phyloP scores from a whole-genome alignment of 2,888 invertebrate genomes.

The Conchocele bisecta region DNA sequence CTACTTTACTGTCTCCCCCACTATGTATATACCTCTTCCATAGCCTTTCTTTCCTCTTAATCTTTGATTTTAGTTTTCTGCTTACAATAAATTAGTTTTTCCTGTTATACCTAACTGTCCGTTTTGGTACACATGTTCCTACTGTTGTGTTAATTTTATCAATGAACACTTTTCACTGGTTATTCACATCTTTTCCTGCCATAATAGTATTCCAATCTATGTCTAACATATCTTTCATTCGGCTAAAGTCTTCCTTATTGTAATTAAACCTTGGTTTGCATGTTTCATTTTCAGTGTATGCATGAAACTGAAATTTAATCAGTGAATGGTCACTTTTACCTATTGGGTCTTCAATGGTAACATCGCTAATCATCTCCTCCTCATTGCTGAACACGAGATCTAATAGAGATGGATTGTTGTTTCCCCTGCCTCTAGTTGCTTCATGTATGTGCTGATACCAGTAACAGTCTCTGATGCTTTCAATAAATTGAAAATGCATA shows the following conservation, averaged over 20 bases:
- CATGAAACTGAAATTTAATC: not conserved
- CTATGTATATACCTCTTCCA: not conserved
- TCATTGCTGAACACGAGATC: not conserved
- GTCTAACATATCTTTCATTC: not conserved
- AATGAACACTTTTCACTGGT: not conserved
- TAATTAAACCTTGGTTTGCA: not conserved
- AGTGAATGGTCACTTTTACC: slow-evolving; percentile 13
- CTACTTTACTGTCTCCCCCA: not conserved
- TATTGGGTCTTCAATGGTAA: not conserved
- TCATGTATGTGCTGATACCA: not conserved
- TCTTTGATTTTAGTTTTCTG: not conserved
- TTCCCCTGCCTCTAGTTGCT: not conserved
- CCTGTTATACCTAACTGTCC: not conserved
- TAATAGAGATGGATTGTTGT: not conserved
- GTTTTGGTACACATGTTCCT: not conserved
- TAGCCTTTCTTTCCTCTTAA: not conserved
- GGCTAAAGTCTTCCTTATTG: not conserved
- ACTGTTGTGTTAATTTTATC: not conserved
- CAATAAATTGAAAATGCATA: slow-evolving; percentile 4
- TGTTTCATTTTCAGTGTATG: not conserved
- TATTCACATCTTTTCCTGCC: not conserved
- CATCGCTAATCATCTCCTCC: not conserved
- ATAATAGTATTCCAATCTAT: not conserved
- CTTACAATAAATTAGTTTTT: not conserved
- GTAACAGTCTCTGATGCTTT: slow-evolving; percentile 2